A percentile compares a stretch with the other conserved stretches of the same genome.
Conservation (phyloP, 2,888 invertebrate genomes). For the Neoaliturus tenellus region DNA sequence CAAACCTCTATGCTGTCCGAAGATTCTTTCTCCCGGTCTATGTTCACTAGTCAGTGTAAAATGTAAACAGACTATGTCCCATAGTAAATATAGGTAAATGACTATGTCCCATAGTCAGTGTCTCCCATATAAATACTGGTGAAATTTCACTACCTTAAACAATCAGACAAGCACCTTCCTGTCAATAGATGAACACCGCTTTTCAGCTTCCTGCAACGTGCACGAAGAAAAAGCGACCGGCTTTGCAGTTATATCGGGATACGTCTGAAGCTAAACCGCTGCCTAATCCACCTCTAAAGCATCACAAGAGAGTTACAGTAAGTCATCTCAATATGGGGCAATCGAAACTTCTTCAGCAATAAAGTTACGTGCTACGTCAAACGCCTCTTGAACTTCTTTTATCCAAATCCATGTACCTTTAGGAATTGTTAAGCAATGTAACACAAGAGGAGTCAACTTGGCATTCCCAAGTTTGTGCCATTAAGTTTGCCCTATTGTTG, state of each 20-base stretch:
- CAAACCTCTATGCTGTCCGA: not conserved
- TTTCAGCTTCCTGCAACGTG: slow-evolving; percentile 44
- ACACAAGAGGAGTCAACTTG: too few species aligned
- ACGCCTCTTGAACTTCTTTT: slow-evolving; percentile 18
- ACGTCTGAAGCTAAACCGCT: slow-evolving; percentile 55
- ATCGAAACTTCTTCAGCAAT: not conserved
- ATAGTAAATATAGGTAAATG: too few species aligned
- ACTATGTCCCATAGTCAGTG: too few species aligned
- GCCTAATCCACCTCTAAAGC: slow-evolving; percentile 60
- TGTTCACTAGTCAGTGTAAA: not conserved
- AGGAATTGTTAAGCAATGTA: not conserved
- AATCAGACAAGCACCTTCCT: slow-evolving; percentile 19
- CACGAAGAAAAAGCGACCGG: slow-evolving; percentile 56
- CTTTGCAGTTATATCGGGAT: slow-evolving; percentile 24
- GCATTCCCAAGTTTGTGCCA: too few species aligned
- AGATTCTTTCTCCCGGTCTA: not conserved
- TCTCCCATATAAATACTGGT: slow-evolving; percentile 52
- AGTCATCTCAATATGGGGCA: slow-evolving; percentile 57
- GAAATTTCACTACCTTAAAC: slow-evolving; percentile 46
- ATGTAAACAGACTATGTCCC: too few species aligned
- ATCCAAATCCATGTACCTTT: slow-evolving; percentile 44
- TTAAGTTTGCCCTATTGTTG: too few species aligned
- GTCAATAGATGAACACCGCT: slow-evolving; percentile 54
- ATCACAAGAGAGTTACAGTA: slow-evolving; percentile 57
- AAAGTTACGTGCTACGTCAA: slow-evolving; percentile 39